Base-by-base conservation (phyloP, 2,797 vertebrate species). In the Podarcis siculus region DNA sequence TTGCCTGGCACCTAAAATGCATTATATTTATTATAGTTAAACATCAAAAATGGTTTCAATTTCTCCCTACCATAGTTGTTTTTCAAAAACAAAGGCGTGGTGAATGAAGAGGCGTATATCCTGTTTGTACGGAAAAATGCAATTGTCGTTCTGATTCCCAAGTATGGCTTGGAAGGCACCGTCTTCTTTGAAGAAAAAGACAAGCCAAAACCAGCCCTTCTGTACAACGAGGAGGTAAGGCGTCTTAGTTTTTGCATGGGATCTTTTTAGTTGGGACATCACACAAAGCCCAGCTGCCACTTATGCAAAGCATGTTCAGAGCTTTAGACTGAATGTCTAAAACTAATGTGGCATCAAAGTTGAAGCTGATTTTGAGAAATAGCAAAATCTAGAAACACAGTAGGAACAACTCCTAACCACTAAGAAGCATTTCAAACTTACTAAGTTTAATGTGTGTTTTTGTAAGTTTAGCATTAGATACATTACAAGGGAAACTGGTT, bases 111-210 rank as follows among this genome's bases (percentile, higher is more conserved):
- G 37, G 99, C 98, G 3, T 99, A 97, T 77, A 95, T 99, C 94
- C 97, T 99, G 19, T 99, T 99, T 94, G 98, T 99, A 93, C 98
- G 98, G 94, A 99, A 99, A 96, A 99, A 99, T 86, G 99, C 99
- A 1, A 97, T 99, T 94, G 98, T 99, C n/a, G 97, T 99, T 77
- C 97, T 99, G 89, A 99, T 99, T 93, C 98, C 99, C 2, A 99
- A 98, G 95, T 99, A 98, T 81, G 98, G 99, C 1, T 96, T 99
- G 94, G 99, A 99, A 97, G 99, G 99, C 86, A 98, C 98, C 0
- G 99, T 99, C 37, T 99, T 99, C 95, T 99, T 99, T 93, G 98
- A 99, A 92, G 94, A 96, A 92, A 99, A 98, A 95, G 97, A 97
- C 95, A 99, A 98, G 95, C 95, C 95, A 9, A 94, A 94, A 19